A percentile compares a stretch with the other conserved stretches of the same genome.
Evolutionary conservation across 1,140 invertebrate genomes (phyloP).

Genomic region (Drosophila kepulauana): DNA sequence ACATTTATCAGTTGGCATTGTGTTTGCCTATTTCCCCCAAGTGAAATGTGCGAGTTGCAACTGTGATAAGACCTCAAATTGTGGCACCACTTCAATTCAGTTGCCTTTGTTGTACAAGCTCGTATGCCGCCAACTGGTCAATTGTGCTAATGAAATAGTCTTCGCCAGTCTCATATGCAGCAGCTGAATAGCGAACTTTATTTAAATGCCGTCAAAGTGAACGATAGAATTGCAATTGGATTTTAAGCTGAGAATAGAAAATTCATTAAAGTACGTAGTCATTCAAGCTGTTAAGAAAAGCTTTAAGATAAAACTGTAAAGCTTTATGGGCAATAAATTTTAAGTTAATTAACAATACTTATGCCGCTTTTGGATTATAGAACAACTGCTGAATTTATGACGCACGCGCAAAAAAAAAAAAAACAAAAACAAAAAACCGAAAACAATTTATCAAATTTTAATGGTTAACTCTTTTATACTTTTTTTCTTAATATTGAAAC

Average conservation of each 20-base stretch:
- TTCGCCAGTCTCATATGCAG: neutral
- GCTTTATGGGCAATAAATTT: slow-evolving; percentile 38
- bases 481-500: slow-evolving; percentile 22
- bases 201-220: neutral
- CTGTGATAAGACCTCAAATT: slow-evolving; percentile 34
- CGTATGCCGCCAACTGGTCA: slow-evolving; percentile 19
- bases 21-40: slow-evolving; percentile 48
- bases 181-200: neutral
- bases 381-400: slow-evolving; percentile 24
- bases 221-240: neutral
- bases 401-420: slow-evolving; percentile 22
- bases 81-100: slow-evolving; percentile 28
- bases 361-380: slow-evolving; percentile 6
- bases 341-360: slow-evolving; percentile 26
- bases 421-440: neutral
- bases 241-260: neutral
- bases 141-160: slow-evolving; percentile 18
- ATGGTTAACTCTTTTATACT: slow-evolving; percentile 35
- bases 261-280: neutral
- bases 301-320: neutral
- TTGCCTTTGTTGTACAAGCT: neutral
- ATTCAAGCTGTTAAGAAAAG: neutral
- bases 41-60: slow-evolving; percentile 26
- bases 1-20: slow-evolving; percentile 67
- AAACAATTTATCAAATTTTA: slow-evolving; percentile 48